Evolutionary conservation across 2,113 vertebrate species (phyloP).

Genomic region (Myodes glareolus): DNA sequence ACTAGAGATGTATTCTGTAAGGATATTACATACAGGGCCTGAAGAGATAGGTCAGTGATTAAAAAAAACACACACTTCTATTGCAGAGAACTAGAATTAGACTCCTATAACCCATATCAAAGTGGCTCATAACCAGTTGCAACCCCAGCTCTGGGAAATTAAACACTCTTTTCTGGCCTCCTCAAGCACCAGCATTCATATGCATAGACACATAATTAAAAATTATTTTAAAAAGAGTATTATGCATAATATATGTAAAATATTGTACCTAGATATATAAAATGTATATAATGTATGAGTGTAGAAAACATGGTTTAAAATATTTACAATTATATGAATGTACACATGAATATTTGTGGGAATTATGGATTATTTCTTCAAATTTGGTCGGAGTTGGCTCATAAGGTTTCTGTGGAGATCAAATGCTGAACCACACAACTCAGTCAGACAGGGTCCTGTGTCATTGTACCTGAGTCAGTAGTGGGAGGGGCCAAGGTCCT

Average conservation of each 20-base stretch:
- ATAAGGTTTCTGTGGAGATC: neutral
- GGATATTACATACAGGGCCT: neutral
- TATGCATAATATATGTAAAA: neutral
- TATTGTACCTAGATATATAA: neutral
- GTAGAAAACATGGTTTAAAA: too few relatives aligned
- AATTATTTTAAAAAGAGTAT: neutral
- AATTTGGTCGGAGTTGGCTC: neutral
- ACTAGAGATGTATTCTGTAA: neutral
- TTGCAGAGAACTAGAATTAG: neutral
- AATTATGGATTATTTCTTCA: neutral
- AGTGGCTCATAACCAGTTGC: neutral
- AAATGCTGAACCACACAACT: neutral
- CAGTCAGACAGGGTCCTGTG: neutral
- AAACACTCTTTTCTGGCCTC: neutral
- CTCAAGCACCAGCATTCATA: neutral
- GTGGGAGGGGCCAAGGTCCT: neutral
- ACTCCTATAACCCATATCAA: neutral
- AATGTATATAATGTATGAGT: neutral
- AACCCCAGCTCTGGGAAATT: neutral
- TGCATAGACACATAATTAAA: too few relatives aligned
- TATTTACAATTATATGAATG: neutral
- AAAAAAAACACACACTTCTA: neutral
- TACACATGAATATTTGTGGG: neutral
- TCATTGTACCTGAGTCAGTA: fast-evolving
- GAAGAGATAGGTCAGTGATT: neutral